Base-by-base conservation (phyloP, 2,888 invertebrate genomes). In the Tetanocera ferruginea region DNA sequence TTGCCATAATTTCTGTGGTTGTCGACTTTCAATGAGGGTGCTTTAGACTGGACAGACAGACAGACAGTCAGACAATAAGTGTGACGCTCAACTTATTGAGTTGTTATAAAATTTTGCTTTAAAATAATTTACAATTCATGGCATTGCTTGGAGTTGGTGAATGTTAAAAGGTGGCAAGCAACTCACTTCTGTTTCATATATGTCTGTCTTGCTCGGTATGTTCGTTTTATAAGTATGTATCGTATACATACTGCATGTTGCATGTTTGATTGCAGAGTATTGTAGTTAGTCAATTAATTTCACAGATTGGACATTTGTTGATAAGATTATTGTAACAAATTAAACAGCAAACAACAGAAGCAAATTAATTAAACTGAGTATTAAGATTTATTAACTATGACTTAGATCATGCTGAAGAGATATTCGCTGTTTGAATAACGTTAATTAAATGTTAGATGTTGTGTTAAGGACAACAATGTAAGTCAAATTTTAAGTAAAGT, bases 1-100 rank as follows among this genome's bases (percentile, higher is more conserved):
- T 86, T 85, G 86, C 83, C 85, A 87, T 87, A 87, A 85, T 84
- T 87, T 86, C 84, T 88, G 88, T 72, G 87, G 87, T 87, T 85
- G 76, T 70, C 64, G 14, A 76, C 31, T 28, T 5, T n/a, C 31
- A 8, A 31, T 31, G 34, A 60, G 57, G 28, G 25, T 31, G 28
- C 28, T n/a, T n/a, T 5, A 17, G 17, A 31, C 64, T n/a, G 8
- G 25, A 34, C 31, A 25, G 25, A 31, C n/a, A 31, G 34, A 23
- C 23, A 60, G 11, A 60, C 57, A 60, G 11, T 25, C 57, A 60
- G 25, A 19, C 57, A 43, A 43, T 14, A 14, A 43, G 11, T 43
- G 43, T 14, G 14, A 43, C 43, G 3, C 43, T 43, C 11, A 14
- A 43, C 43, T 14, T 43, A 43, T 43, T 43, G 43, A 1, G 43